Evolutionary conservation across 2,113 vertebrate genomes (phyloP).

Genomic region (Lycaon pictus): DNA sequence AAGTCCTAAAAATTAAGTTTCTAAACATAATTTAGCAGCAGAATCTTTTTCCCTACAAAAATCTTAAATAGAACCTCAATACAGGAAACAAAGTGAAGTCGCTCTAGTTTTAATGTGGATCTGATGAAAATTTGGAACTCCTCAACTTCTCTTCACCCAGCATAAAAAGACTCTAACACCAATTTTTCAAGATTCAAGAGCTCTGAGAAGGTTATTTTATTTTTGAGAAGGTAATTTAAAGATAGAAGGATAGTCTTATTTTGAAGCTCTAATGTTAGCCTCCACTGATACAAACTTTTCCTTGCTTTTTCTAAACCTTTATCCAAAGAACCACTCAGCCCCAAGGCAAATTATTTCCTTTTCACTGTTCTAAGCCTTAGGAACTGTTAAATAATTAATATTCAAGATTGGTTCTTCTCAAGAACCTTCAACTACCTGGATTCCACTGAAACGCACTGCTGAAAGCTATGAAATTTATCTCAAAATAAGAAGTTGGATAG

Average conservation of each 20-base stretch:
- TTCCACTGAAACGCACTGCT: not conserved
- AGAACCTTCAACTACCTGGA: not conserved
- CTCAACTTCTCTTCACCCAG: not conserved
- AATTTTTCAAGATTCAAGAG: not conserved
- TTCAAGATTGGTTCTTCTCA: not conserved
- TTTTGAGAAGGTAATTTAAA: not conserved
- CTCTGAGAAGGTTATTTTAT: not conserved
- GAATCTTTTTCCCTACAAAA: not conserved
- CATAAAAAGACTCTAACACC: slow-evolving; percentile 27
- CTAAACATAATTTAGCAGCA: not conserved
- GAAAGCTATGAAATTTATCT: slow-evolving; percentile 17
- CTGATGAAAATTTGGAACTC: not conserved
- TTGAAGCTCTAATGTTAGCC: not conserved
- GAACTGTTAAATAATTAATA: not conserved
- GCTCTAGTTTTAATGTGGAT: not conserved
- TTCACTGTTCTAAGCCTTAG: not conserved
- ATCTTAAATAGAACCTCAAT: not conserved
- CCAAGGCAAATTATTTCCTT: not conserved
- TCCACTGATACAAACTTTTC: not conserved
- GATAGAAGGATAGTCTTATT: not conserved
- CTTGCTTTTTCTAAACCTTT: not conserved
- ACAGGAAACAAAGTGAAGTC: not conserved
- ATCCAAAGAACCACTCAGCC: not conserved
- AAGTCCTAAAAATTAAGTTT: not conserved
- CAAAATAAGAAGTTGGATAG: not conserved